Conservation (phyloP, 1,140 invertebrate genomes). For the Cyphomyrmex costatus region DNA sequence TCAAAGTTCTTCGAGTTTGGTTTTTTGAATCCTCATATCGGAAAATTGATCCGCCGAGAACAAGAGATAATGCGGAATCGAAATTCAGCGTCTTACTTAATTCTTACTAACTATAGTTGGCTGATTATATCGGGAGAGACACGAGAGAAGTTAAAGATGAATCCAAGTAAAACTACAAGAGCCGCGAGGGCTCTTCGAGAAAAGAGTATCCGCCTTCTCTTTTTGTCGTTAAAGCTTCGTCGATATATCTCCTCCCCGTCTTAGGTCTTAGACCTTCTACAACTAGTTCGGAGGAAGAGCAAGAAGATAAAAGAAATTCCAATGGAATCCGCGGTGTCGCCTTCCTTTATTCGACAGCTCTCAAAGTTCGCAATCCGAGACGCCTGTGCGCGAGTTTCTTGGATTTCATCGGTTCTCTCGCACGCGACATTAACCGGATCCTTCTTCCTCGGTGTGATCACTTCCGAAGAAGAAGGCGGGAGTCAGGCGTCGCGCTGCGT, state of each 20-base stretch:
- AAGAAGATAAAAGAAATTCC: slow-evolving; percentile 41
- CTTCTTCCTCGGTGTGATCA: slow-evolving; percentile 15
- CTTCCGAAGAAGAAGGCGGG: slow-evolving; percentile 42
- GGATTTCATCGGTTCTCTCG: not conserved
- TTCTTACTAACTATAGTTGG: slow-evolving; percentile 34
- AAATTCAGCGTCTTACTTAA: not conserved
- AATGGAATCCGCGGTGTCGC: slow-evolving; percentile 14
- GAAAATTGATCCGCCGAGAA: slow-evolving; percentile 17
- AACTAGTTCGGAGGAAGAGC: slow-evolving; percentile 39
- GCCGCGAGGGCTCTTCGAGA: not conserved
- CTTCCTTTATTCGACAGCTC: slow-evolving; percentile 1
- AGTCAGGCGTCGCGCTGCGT: slow-evolving; percentile 50
- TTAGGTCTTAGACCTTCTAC: slow-evolving; percentile 14
- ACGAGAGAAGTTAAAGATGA: slow-evolving; percentile 21
- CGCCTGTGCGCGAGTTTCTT: not conserved
- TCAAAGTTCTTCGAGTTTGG: not conserved
- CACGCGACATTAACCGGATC: not conserved
- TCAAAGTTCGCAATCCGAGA: slow-evolving; percentile 9
- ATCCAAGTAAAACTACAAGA: slow-evolving; percentile 38
- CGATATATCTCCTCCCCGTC: slow-evolving; percentile 56
- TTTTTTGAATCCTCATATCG: not conserved
- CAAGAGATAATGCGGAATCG: slow-evolving; percentile 8
- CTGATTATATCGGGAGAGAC: slow-evolving; percentile 40
- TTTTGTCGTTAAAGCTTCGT: slow-evolving; percentile 55
- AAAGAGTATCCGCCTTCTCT: slow-evolving; percentile 3